A percentile compares a stretch with the other conserved stretches of the same genome.
Evolutionary conservation across 2,888 invertebrate genomes (phyloP).

Genomic region (Adela reaumurella): DNA sequence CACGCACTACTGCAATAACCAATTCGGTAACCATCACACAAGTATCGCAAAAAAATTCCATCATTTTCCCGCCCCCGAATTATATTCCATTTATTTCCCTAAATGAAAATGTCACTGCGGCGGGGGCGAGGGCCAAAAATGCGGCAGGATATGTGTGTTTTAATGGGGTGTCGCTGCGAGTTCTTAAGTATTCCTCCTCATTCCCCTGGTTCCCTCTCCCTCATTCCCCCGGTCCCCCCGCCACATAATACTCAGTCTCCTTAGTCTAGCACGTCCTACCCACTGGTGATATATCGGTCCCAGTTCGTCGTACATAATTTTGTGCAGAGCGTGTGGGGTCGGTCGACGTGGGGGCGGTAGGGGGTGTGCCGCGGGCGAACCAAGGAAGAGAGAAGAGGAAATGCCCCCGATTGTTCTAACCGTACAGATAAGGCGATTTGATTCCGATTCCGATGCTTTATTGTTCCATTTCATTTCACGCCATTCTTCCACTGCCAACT

Average conservation of each 20-base stretch:
- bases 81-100: conserved; percentile 24
- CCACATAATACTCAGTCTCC: conserved; percentile 54
- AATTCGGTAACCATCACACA: too few relatives aligned
- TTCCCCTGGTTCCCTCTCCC: background rate
- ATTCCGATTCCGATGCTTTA: too few relatives aligned
- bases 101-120: conserved; percentile 42
- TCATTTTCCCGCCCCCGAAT: conserved; percentile 10
- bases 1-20: too few relatives aligned
- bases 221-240: conserved; percentile 39
- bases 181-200: conserved; percentile 37
- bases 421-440: too few relatives aligned
- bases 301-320: conserved; percentile 59
- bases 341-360: conserved; percentile 6
- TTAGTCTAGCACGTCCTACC: conserved; percentile 56
- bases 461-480: too few relatives aligned
- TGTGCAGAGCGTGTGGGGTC: conserved; percentile 21
- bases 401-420: too few relatives aligned
- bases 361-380: conserved; percentile 23
- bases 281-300: conserved; percentile 50
- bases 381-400: background rate
- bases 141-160: conserved; percentile 44
- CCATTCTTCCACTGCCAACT: too few relatives aligned
- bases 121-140: conserved; percentile 34
- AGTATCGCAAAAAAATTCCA: background rate
- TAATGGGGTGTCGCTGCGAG: conserved; percentile 53